phyloP scores from a whole-genome alignment of 2,888 invertebrate species.

The Sussaba pulchella region DNA sequence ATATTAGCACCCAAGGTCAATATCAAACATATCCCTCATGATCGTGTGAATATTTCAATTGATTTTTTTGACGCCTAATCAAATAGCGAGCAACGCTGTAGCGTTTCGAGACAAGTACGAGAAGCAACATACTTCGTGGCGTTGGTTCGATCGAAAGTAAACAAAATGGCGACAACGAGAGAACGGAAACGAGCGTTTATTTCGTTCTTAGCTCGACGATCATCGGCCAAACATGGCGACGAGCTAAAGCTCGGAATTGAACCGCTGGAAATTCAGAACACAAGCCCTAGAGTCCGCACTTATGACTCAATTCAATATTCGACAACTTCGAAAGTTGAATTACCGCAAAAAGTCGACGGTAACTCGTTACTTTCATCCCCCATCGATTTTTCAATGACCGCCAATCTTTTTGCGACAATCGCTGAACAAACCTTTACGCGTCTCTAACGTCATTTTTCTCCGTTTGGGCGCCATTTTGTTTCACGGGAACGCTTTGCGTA shows the following conservation, averaged over 20 bases:
- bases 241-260: no score
- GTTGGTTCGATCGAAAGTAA: background rate
- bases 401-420: no score
- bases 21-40: background rate
- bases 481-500: background rate
- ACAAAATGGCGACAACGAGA: background rate
- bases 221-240: slow-evolving; percentile 4
- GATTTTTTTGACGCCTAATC: background rate
- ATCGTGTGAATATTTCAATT: background rate
- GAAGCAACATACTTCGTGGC: background rate
- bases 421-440: no score
- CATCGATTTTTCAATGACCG: no score
- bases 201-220: background rate
- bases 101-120: background rate
- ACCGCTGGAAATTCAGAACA: background rate
- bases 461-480: slow-evolving; percentile 56
- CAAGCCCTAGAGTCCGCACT: background rate
- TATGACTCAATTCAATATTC: background rate
- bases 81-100: background rate
- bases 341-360: background rate
- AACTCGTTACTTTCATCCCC: background rate
- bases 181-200: background rate
- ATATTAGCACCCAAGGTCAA: background rate
- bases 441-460: no score
- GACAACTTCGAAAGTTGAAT: background rate